Base-by-base conservation (phyloP, 2,797 vertebrate species). In the Sebastes steindachneri region DNA sequence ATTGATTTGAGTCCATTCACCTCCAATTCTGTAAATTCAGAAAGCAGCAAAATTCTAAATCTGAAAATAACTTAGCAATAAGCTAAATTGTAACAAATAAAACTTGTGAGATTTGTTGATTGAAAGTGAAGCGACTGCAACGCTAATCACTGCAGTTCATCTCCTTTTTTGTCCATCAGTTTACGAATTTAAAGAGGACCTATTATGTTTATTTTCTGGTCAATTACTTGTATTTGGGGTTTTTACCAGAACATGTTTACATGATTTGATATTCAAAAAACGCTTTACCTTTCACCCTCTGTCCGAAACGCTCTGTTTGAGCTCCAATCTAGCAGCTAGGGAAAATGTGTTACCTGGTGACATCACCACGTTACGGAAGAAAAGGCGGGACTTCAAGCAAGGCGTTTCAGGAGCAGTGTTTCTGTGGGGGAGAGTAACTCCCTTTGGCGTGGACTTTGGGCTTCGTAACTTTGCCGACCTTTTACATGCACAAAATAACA, bases 101-200 rank as follows among this genome's bases (percentile, higher is more conserved):
- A 75, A 77, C 9, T 2, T 10, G 1, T 28, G 10, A 58, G 21
- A 29, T 26, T n/a, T 80, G 57, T 35, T 10, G 59, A 33, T 26
- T 75, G 54, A 80, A 81, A 51, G 58, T 79, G 65, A 86, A 83
- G 55, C 51, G 53, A 76, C 62, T 57, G 29, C 72, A 66, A 55
- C 59, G 33, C 54, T 63, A 63, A 65, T 82, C 62, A 15, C 60
- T 73, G 62, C 71, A 73, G 53, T 55, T 29, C 5, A 57, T 68
- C n/a, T 64, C 17, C 37, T n/a, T 51, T 58, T 48, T 29, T 35
- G 11, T 71, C 21, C 5, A 55, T 73, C 33, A 12, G 10, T 64
- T 23, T 79, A 7, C 68, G 74, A 54, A 48, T 83, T 73, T 54
- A 51, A 51, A n/a, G 45, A 51, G 45, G 45, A 51, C 45, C 51